Percentiles rank a stretch among this genome's conserved stretches.
phyloP scores from a whole-genome alignment of 1,140 invertebrate species.

The Apis florea region DNA sequence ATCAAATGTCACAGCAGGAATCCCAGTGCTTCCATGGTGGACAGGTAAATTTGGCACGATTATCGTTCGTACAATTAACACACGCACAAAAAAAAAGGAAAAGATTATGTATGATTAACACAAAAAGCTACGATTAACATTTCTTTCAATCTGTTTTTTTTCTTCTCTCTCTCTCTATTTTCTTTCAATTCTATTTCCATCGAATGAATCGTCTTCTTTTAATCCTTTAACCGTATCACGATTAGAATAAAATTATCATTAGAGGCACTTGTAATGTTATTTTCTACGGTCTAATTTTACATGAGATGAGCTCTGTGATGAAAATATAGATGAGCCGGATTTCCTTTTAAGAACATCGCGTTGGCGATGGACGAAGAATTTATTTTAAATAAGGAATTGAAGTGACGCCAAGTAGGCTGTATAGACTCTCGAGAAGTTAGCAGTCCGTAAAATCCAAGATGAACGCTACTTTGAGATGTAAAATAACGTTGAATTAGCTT shows the following conservation, averaged over 20 bases:
- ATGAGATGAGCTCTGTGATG: background rate
- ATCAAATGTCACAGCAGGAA: conserved; percentile 90
- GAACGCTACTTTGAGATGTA: background rate
- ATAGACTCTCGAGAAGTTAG: background rate
- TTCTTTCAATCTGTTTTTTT: background rate
- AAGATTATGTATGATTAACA: background rate
- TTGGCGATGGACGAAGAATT: background rate
- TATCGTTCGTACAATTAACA: conserved; percentile 17
- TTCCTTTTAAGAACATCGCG: background rate
- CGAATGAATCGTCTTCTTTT: background rate
- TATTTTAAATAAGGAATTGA: conserved; percentile 22
- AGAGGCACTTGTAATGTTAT: background rate
- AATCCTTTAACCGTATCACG: background rate
- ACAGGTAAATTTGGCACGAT: conserved; percentile 80
- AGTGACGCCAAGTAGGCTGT: background rate
- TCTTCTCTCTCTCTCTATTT: too few relatives aligned
- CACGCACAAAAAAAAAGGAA: background rate
- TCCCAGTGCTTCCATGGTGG: conserved; percentile 86
- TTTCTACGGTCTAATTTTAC: background rate
- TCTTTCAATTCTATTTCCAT: background rate
- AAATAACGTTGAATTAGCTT: background rate
- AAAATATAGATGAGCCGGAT: background rate
- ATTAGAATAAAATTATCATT: background rate
- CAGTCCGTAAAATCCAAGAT: background rate
- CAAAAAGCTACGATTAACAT: background rate